Evolutionary conservation across 2,888 invertebrate species (phyloP).

Genomic region (Pseudoips prasinana): DNA sequence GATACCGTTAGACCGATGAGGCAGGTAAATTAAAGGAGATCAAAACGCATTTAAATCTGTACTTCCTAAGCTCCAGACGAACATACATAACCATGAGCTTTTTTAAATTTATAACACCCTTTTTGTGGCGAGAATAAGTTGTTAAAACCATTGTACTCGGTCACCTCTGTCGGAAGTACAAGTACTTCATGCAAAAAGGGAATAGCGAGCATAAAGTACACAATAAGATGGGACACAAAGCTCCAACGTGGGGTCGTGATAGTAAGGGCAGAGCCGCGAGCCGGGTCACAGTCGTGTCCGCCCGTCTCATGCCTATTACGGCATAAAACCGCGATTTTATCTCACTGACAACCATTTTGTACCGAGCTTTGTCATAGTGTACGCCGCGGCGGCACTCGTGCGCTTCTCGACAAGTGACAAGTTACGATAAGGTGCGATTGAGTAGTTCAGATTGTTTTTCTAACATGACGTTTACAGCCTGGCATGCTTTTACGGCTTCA

Average conservation of each 20-base stretch:
- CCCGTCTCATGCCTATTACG: conserved; percentile 40
- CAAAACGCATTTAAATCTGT: too few relatives aligned
- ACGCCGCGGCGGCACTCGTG: conserved; percentile 10
- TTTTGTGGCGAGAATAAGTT: too few relatives aligned
- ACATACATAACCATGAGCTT: too few relatives aligned
- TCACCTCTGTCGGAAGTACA: conserved; percentile 3
- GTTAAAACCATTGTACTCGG: too few relatives aligned
- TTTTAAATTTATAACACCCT: too few relatives aligned
- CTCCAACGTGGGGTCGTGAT: conserved; percentile 40
- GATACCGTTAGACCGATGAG: too few relatives aligned
- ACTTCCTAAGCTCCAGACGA: too few relatives aligned
- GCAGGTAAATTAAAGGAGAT: too few relatives aligned
- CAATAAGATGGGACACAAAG: conserved; percentile 43
- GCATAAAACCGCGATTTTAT: conserved; percentile 48
- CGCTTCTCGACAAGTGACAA: conserved; percentile 18
- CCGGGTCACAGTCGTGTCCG: conserved; percentile 48
- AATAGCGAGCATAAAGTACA: conserved; percentile 24
- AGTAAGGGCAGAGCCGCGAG: conserved; percentile 43
- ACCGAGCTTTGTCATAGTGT: conserved; percentile 26
- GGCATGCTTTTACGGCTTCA: too few relatives aligned
- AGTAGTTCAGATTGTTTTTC: neutral
- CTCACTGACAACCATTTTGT: conserved; percentile 45
- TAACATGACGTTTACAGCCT: too few relatives aligned
- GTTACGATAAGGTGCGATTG: neutral
- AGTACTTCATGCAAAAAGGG: conserved; percentile 17